These are phyloP conservation scores for Drosophila busckii DNA, from an alignment of 1,140 invertebrate species.

Conservation along the genomic window DNA sequence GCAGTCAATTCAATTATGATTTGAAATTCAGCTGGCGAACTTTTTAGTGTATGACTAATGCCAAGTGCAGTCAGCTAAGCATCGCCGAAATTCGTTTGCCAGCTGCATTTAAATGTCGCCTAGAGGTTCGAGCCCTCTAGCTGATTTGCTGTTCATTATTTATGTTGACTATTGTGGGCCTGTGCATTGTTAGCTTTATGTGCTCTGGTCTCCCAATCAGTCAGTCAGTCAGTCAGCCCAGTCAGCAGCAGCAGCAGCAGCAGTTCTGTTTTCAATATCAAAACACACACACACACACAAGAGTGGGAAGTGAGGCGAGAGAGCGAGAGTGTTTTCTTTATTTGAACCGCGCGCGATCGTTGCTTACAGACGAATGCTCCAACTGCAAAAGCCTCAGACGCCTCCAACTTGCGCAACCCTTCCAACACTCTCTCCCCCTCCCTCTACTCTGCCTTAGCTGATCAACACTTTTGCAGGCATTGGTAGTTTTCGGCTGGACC, in stretches of 20 bases:
- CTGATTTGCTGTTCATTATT: conserved; percentile 36
- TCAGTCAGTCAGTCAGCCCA: too few species aligned
- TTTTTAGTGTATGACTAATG: conserved; percentile 58
- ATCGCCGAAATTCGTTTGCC: conserved; percentile 30
- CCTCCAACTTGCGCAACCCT: conserved; percentile 1
- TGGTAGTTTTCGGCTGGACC: conserved; percentile 20
- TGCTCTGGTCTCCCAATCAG: conserved; percentile 46
- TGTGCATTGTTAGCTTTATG: conserved; percentile 43
- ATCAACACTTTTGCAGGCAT: conserved; percentile 32
- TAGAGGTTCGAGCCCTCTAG: conserved; percentile 25
- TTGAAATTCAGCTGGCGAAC: not conserved
- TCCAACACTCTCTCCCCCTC: not conserved
- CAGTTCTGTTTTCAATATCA: too few species aligned
- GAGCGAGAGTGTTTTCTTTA: too few species aligned
- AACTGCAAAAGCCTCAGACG: conserved; percentile 15
- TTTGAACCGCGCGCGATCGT: too few species aligned
- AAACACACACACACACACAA: too few species aligned
- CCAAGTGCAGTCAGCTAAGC: conserved; percentile 25
- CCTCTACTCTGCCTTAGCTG: not conserved
- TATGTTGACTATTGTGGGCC: conserved; percentile 44
- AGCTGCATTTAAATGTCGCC: conserved; percentile 45
- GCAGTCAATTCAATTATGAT: conserved; percentile 41
- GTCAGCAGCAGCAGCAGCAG: too few species aligned
- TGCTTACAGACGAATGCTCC: too few species aligned
- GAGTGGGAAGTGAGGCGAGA: too few species aligned